phyloP scores from a whole-genome alignment of 2,888 invertebrate species.

The Dusona sp. region DNA sequence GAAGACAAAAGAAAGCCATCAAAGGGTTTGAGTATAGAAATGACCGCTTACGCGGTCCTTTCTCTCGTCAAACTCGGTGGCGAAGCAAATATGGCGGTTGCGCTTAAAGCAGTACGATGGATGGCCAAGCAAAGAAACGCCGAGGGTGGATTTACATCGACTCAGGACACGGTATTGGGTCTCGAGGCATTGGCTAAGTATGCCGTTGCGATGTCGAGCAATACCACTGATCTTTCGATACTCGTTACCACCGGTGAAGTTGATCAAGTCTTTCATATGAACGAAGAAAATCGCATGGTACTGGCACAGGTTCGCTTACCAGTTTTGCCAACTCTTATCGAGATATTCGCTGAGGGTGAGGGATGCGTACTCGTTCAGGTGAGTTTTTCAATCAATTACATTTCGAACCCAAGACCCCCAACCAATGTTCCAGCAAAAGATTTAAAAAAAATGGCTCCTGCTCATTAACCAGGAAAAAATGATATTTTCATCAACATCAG shows the following conservation, averaged over 20 bases:
- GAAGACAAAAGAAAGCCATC: constrained; percentile 85
- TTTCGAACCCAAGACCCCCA: not conserved
- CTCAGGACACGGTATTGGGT: constrained; percentile 89
- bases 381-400: constrained; percentile 55
- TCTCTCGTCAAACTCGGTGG: constrained; percentile 86
- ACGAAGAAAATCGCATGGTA: constrained; percentile 85
- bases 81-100: constrained; percentile 85
- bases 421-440: not conserved
- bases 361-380: constrained; percentile 87
- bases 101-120: constrained; percentile 90
- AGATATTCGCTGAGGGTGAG: constrained; percentile 85
- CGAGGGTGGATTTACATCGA: constrained; percentile 91
- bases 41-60: constrained; percentile 89
- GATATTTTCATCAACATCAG: not conserved
- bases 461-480: not conserved
- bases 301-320: constrained; percentile 84
- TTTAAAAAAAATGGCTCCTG: not conserved
- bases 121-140: constrained; percentile 89
- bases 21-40: constrained; percentile 88
- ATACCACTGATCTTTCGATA: constrained; percentile 84
- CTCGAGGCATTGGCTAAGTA: constrained; percentile 87
- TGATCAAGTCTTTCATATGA: constrained; percentile 84
- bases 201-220: constrained; percentile 84
- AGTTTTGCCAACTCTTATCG: constrained; percentile 84
- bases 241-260: constrained; percentile 84